Evolutionary conservation across 2,113 vertebrate genomes (phyloP).

Genomic region (Psittacus erithacus): DNA sequence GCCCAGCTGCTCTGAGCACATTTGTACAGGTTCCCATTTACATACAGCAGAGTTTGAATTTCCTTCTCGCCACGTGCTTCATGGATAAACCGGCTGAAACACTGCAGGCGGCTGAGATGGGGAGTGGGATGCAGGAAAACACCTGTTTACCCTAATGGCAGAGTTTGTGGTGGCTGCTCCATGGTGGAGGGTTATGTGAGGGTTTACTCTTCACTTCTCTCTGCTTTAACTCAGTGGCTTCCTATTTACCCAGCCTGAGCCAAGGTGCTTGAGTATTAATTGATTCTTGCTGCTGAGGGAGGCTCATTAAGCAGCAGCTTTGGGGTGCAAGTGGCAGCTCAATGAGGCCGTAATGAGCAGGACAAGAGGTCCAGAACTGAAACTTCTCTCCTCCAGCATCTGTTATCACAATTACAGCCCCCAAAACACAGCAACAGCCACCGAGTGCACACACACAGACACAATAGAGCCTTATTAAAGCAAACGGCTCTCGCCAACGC

Average conservation of each 20-base stretch:
- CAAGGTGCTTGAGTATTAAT: constrained; percentile 9
- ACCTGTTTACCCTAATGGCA: accelerated
- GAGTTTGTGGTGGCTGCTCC: not conserved
- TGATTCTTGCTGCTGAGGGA: not conserved
- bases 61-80: not conserved
- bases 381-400: constrained; percentile 23
- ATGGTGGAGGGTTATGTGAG: accelerated
- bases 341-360: not conserved
- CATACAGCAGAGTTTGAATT: not conserved
- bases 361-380: not conserved
- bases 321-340: constrained; percentile 7
- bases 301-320: constrained; percentile 47
- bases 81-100: not conserved
- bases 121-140: not conserved
- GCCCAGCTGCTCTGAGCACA: constrained; percentile 27
- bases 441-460: accelerated
- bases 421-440: not conserved
- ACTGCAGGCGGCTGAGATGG: not conserved
- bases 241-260: not conserved
- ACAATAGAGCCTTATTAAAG: not conserved
- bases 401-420: not conserved
- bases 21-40: not conserved
- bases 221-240: not conserved
- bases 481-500: not conserved
- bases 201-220: not conserved